These are phyloP conservation scores for Leucosticte australis DNA, from an alignment of 2,113 vertebrate genomes.

Conservation along the genomic window DNA sequence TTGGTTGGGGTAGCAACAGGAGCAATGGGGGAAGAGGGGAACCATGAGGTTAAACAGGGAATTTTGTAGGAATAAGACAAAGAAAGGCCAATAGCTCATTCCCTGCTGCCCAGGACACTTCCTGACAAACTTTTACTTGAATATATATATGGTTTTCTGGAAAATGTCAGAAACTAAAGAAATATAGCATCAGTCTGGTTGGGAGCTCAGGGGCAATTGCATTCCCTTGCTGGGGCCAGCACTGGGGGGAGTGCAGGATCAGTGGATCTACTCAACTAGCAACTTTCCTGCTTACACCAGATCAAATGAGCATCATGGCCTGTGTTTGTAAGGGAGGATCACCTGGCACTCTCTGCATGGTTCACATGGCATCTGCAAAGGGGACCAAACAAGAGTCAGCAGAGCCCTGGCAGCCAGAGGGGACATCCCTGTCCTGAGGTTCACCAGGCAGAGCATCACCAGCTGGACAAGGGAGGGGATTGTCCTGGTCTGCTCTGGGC, in stretches of 20 bases:
- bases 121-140: not conserved
- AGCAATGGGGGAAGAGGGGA: not conserved
- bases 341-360: fast-evolving
- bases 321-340: not conserved
- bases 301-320: fast-evolving
- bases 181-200: not conserved
- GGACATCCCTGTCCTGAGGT: not conserved
- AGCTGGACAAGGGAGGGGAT: not conserved
- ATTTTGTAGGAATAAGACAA: not conserved
- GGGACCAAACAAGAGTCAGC: not conserved
- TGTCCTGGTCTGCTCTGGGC: not conserved
- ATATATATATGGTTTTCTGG: not conserved
- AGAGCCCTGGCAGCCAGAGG: not conserved
- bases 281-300: not conserved
- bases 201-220: not conserved
- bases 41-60: not conserved
- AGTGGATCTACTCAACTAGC: not conserved
- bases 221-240: not conserved
- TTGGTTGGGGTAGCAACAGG: not conserved
- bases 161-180: not conserved
- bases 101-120: not conserved
- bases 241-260: not conserved
- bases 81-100: not conserved
- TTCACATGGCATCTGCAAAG: not conserved
- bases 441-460: not conserved